These are phyloP conservation scores for Opisthograptis luteolata DNA, from an alignment of 2,888 invertebrate genomes.

Conservation along the genomic window DNA sequence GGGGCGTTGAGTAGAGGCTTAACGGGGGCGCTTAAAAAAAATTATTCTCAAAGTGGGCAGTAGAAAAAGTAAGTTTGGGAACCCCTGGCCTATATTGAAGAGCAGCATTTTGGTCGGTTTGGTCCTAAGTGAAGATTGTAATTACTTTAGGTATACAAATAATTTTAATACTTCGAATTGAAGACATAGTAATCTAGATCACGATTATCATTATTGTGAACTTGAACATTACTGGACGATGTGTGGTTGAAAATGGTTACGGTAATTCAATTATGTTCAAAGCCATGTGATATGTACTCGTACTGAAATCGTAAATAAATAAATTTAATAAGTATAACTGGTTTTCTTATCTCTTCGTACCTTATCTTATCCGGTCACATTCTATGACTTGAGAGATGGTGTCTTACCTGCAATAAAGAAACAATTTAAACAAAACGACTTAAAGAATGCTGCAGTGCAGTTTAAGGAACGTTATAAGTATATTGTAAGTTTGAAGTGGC, in stretches of 20 bases:
- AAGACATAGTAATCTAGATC: conserved; percentile 64
- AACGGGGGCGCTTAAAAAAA: too few species aligned
- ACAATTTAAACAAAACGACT: too few species aligned
- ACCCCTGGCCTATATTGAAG: conserved; percentile 26
- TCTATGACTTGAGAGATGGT: neutral
- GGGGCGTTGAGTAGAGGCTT: too few species aligned
- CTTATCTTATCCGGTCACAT: conserved; percentile 11
- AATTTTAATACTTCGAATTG: conserved; percentile 46
- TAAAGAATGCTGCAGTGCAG: conserved; percentile 20
- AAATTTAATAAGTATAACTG: conserved; percentile 39
- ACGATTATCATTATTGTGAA: conserved; percentile 75
- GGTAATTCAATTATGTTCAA: conserved; percentile 52
- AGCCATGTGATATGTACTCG: conserved; percentile 53
- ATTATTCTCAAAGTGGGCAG: too few species aligned
- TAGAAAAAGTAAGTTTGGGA: too few species aligned
- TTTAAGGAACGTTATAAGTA: conserved; percentile 37
- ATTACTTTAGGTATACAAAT: conserved; percentile 45
- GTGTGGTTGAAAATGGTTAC: conserved; percentile 47
- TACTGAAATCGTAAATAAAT: conserved; percentile 55
- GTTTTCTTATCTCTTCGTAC: conserved; percentile 29
- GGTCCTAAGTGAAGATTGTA: conserved; percentile 26
- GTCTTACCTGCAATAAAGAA: conserved; percentile 37
- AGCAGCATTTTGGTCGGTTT: conserved; percentile 31
- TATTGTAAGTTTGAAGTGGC: conserved; percentile 32
- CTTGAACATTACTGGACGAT: conserved; percentile 63